Evolutionary conservation across 2,888 invertebrate genomes (phyloP), one percentile per base, ranked within the genome.

Genomic region (Phortica okadai): DNA sequence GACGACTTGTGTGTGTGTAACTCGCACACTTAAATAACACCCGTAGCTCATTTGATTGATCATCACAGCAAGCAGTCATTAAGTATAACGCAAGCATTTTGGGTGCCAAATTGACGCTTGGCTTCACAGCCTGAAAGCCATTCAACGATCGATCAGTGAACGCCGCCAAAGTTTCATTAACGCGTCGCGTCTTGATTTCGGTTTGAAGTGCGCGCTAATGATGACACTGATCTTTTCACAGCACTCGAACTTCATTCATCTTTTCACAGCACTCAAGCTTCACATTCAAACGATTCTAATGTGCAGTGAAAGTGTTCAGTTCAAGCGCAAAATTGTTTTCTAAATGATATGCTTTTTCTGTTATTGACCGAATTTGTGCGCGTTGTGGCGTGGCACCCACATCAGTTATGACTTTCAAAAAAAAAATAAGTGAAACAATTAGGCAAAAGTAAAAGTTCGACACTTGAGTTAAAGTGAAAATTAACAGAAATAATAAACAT

Each of bases 161-260:
- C 6, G 50, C 50, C 14, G 50, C 50, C 14, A 50, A 50, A 50
- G 8, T 11, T 33, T 33, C 33, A 33, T 33, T 50, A 50, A 50
- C 14, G 6, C 21, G 21, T 21, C 21, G 10, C 50, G 50, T 14
- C 10, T 50, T 50, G 14, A 50, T 8, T 50, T 50, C 8, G 14
- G 50, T 50, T 62, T 62, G 62, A 62, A 21, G 62, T 62, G 62
- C 21, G 10, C 25, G 25, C 62, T 25, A 62, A 62, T 62, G 62
- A 21, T 62, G 62, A 62, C 62, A 62, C 62, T 62, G 62, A 62
- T 62, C 62, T 62, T 59, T 62, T 62, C 62, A 62, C 10, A 62
- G 62, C 62, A 25, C 21, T 25, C 59, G 16, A 59, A 10, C 59
- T n/a, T 59, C 25, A 62, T 62, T 25, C 25, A 62, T 50, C 7